Evolutionary conservation across 2,888 invertebrate species (phyloP).

Genomic region (Diaprepes abbreviatus): DNA sequence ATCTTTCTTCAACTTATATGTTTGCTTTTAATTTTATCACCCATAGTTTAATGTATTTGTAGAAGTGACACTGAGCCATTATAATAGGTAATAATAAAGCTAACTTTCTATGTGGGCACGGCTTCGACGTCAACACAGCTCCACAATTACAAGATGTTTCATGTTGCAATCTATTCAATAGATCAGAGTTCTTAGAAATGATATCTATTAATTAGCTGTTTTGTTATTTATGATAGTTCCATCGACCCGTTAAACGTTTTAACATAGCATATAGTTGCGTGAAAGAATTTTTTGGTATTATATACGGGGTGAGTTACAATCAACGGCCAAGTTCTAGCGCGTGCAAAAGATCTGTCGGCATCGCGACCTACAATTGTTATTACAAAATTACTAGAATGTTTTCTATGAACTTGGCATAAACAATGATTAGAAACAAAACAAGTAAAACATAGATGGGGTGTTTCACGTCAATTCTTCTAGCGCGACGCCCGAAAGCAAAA

Average conservation of each 20-base stretch:
- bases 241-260: background rate
- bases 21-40: constrained; percentile 17
- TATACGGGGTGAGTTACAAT: no score
- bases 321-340: no score
- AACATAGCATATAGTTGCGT: no score
- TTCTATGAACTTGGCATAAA: no score
- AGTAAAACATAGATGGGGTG: no score
- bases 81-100: constrained; percentile 1
- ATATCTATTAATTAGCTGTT: constrained; percentile 6
- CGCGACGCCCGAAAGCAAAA: no score
- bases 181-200: constrained; percentile 6
- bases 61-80: constrained; percentile 6
- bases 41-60: constrained; percentile 11
- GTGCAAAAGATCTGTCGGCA: no score
- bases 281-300: no score
- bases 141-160: background rate
- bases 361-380: no score
- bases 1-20: background rate
- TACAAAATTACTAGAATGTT: no score
- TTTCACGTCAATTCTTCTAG: no score
- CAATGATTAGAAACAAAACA: no score
- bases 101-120: constrained; percentile 28
- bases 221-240: background rate
- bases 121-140: constrained; percentile 7
- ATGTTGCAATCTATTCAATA: constrained; percentile 16